Conservation (phyloP, 2,888 invertebrate genomes). For the Folsomia candida region DNA sequence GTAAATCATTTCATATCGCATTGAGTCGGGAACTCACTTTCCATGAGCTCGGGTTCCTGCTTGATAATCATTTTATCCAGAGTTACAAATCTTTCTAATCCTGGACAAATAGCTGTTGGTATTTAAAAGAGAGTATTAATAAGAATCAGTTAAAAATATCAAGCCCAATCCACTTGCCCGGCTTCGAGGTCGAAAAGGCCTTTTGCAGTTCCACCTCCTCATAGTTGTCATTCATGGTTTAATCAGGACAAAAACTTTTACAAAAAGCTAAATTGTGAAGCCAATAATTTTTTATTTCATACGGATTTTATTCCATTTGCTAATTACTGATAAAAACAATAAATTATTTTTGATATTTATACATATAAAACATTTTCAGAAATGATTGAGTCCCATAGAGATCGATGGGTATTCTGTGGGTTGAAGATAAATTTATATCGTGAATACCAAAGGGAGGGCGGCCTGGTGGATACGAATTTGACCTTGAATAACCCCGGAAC, state of each 20-base stretch:
- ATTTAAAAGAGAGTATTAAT: neutral
- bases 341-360: no score
- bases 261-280: no score
- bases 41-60: neutral
- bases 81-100: neutral
- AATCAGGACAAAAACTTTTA: neutral
- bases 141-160: neutral
- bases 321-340: no score
- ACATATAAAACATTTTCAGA: no score
- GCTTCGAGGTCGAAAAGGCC: neutral
- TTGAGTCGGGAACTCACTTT: neutral
- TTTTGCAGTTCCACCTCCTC: neutral
- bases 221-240: neutral
- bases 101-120: neutral
- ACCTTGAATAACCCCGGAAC: no score
- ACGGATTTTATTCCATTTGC: no score
- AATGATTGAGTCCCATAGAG: no score
- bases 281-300: neutral
- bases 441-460: no score
- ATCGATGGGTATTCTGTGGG: no score
- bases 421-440: no score
- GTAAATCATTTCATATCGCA: neutral
- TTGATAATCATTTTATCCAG: neutral
- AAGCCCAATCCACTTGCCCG: neutral
- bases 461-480: no score